Percentiles rank a stretch among this genome's conserved stretches.
These are phyloP conservation scores for Zonitis immaculata DNA, from an alignment of 2,888 invertebrate genomes.

Conservation along the genomic window DNA sequence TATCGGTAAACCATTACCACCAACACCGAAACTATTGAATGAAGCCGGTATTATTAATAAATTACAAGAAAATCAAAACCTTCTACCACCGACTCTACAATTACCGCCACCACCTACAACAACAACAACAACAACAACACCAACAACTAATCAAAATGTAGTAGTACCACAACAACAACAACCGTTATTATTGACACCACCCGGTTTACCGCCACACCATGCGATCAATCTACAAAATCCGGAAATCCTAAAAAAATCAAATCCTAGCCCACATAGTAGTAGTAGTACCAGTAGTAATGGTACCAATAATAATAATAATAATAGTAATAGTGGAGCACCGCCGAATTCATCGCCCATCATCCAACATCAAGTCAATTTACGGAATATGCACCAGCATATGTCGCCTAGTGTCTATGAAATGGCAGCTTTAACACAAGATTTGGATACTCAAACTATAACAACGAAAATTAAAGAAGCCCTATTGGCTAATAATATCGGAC, in stretches of 20 bases:
- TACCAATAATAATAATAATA: too few relatives aligned
- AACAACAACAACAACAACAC: constrained; percentile 51
- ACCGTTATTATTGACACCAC: constrained; percentile 69
- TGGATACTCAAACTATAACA: constrained; percentile 94
- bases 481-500: constrained; percentile 94
- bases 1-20: constrained; percentile 69
- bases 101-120: too few relatives aligned
- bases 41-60: constrained; percentile 63
- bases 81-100: constrained; percentile 54
- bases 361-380: constrained; percentile 59
- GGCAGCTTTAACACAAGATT: constrained; percentile 92
- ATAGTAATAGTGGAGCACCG: not conserved
- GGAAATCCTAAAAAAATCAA: constrained; percentile 55
- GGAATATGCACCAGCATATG: constrained; percentile 76
- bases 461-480: constrained; percentile 96
- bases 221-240: constrained; percentile 62
- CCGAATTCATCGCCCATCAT: constrained; percentile 56
- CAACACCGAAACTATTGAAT: constrained; percentile 72
- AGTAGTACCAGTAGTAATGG: not conserved
- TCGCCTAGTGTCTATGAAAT: constrained; percentile 97
- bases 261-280: constrained; percentile 54
- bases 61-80: constrained; percentile 63
- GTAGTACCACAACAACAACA: constrained; percentile 46
- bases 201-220: constrained; percentile 72
- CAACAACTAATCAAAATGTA: constrained; percentile 21